Evolutionary conservation across 92 coral and sea anemone species (phyloP).

Genomic region (Siderastrea radians): DNA sequence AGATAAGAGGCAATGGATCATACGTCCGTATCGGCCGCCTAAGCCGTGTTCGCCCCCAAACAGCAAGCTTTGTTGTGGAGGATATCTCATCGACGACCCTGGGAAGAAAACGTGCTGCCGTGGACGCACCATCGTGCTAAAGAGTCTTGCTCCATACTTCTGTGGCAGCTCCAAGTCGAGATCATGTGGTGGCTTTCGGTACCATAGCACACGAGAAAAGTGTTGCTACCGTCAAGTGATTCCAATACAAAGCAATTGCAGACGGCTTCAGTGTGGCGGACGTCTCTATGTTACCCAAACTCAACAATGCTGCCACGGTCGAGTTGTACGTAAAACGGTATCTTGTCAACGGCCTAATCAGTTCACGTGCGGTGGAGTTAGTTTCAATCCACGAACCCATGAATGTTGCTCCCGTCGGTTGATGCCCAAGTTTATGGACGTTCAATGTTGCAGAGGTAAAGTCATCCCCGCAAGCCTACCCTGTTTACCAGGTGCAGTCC

Average conservation of each 20-base stretch:
- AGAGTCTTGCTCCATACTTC: not conserved
- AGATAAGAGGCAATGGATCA: not conserved
- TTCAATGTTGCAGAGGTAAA: not conserved
- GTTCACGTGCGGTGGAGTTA: not conserved
- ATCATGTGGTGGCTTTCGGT: not conserved
- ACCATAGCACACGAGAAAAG: not conserved
- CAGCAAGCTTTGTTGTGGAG: not conserved
- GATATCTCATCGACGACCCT: not conserved
- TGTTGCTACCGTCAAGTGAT: conserved; percentile 6
- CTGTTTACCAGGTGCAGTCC: not conserved
- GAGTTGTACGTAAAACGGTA: not conserved
- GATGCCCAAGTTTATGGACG: not conserved
- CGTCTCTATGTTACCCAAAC: not conserved
- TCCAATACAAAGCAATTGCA: not conserved
- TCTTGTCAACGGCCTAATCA: not conserved
- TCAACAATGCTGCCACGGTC: conserved; percentile 12
- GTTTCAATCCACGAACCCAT: not conserved
- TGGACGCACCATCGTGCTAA: not conserved
- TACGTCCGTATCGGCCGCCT: not conserved
- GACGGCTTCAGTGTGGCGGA: not conserved
- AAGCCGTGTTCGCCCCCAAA: not conserved
- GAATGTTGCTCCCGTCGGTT: not conserved
- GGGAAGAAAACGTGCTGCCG: not conserved
- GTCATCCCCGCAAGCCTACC: not conserved
- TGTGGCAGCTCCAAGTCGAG: not conserved